Evolutionary conservation across 2,113 vertebrate species (phyloP).

Genomic region (Physeter macrocephalus): DNA sequence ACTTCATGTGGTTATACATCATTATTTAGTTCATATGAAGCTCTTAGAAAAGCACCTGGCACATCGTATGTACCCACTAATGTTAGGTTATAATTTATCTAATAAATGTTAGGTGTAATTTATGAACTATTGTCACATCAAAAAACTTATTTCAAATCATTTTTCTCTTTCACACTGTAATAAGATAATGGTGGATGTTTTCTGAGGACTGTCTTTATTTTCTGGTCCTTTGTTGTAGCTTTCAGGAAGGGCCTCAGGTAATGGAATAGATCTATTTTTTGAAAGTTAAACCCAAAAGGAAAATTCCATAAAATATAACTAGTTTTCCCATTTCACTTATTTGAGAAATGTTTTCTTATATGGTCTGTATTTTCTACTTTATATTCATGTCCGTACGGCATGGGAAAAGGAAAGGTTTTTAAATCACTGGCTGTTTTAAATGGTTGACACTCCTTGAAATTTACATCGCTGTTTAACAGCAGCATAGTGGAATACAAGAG

Average conservation of each 20-base stretch:
- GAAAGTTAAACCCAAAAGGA: not conserved
- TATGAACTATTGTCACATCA: not conserved
- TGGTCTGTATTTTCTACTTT: slow-evolving; percentile 34
- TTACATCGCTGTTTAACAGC: not conserved
- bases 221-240: not conserved
- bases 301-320: not conserved
- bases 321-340: not conserved
- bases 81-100: not conserved
- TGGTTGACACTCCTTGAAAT: not conserved
- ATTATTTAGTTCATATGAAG: not conserved
- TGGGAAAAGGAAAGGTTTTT: not conserved
- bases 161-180: not conserved
- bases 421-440: not conserved
- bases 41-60: slow-evolving; percentile 10
- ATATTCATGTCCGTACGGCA: not conserved
- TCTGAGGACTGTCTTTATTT: not conserved
- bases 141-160: not conserved
- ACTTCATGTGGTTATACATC: not conserved
- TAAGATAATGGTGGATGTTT: not conserved
- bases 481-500: not conserved
- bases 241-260: not conserved
- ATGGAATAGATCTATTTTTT: not conserved
- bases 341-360: not conserved
- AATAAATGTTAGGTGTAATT: not conserved
- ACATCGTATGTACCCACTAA: not conserved